Evolutionary conservation across 2,888 invertebrate species (phyloP).

Genomic region (Hypselothyrea guttata): DNA sequence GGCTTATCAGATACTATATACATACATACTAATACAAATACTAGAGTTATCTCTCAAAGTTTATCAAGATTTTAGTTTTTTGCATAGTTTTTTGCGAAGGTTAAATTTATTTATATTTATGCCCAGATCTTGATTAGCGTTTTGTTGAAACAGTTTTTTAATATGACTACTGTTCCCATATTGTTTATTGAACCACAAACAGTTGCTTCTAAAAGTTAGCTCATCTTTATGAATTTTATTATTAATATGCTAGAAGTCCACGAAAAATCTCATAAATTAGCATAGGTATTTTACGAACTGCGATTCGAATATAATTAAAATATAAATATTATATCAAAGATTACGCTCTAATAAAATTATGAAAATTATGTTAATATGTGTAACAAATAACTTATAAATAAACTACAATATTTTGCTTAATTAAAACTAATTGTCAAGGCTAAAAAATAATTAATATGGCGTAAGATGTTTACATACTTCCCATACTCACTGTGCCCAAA

Average conservation of each 20-base stretch:
- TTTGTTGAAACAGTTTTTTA: slow-evolving; percentile 7
- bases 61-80: slow-evolving; percentile 36
- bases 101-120: slow-evolving; percentile 34
- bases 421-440: too few species aligned
- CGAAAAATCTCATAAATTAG: too few species aligned
- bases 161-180: slow-evolving; percentile 30
- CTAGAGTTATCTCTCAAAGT: slow-evolving; percentile 8
- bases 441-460: neutral
- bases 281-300: too few species aligned
- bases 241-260: too few species aligned
- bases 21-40: too few species aligned
- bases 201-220: slow-evolving; percentile 22
- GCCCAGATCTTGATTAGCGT: slow-evolving; percentile 29
- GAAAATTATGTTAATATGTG: neutral
- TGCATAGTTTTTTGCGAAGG: slow-evolving; percentile 33
- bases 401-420: too few species aligned
- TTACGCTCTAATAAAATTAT: neutral
- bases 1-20: slow-evolving; percentile 1
- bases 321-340: too few species aligned
- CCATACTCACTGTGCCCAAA: slow-evolving; percentile 17
- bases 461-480: slow-evolving; percentile 1
- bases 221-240: too few species aligned
- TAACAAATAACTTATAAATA: too few species aligned
- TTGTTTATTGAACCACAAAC: slow-evolving; percentile 20
- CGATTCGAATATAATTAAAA: too few species aligned